A percentile compares a stretch with the other conserved stretches of the same genome.
phyloP scores from a whole-genome alignment of 2,888 invertebrate species.

The Merodon equestris region DNA sequence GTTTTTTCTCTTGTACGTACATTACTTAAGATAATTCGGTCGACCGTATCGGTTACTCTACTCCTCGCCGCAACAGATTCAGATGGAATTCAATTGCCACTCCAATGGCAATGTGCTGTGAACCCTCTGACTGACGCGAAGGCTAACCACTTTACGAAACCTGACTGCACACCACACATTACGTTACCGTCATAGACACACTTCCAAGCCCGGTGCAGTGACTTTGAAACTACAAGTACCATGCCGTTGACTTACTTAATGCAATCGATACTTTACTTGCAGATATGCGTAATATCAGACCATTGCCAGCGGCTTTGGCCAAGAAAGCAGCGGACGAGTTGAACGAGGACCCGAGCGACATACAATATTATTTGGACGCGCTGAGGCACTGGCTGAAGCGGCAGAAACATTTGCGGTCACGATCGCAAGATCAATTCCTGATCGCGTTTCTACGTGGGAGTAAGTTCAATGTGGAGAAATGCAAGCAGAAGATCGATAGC shows the following conservation, averaged over 20 bases:
- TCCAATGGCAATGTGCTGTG: neutral
- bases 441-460: constrained; percentile 80
- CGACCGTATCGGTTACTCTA: too few relatives aligned
- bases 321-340: constrained; percentile 79
- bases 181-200: too few relatives aligned
- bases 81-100: neutral
- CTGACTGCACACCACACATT: too few relatives aligned
- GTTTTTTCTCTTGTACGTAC: too few relatives aligned
- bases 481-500: constrained; percentile 81
- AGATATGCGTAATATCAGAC: constrained; percentile 75
- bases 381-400: constrained; percentile 80
- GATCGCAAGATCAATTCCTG: constrained; percentile 79
- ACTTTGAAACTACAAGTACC: constrained; percentile 34
- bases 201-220: constrained; percentile 1
- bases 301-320: constrained; percentile 73
- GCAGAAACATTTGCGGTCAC: constrained; percentile 79
- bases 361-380: constrained; percentile 77
- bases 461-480: constrained; percentile 80
- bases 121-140: constrained; percentile 8
- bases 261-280: constrained; percentile 64
- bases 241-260: constrained; percentile 55
- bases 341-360: constrained; percentile 78
- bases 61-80: too few relatives aligned
- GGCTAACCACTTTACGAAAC: neutral
- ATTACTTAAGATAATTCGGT: too few relatives aligned